These are phyloP conservation scores for Spongia lamella DNA, from an alignment of 37 sponge, comb jelly and placozoan species.

Conservation along the genomic window DNA sequence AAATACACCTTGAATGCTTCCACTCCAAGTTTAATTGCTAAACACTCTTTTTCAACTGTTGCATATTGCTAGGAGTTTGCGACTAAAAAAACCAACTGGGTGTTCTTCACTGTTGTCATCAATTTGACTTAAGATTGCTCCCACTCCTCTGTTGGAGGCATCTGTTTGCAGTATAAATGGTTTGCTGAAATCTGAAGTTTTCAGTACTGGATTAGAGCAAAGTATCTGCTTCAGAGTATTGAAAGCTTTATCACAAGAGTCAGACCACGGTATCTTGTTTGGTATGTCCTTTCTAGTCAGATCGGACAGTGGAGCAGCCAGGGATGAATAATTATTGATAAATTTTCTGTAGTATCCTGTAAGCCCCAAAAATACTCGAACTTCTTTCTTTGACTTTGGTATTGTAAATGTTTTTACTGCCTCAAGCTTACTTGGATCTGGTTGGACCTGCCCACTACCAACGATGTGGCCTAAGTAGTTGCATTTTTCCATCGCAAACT, in stretches of 20 bases:
- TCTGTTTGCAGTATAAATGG: conserved; percentile 44
- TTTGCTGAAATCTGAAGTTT: conserved; percentile 18
- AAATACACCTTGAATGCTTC: conserved; percentile 22
- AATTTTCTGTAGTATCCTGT: conserved; percentile 52
- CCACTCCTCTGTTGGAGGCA: conserved; percentile 50
- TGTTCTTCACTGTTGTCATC: conserved; percentile 38
- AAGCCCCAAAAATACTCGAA: conserved; percentile 42
- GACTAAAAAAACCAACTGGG: conserved; percentile 42
- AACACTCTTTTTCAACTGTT: conserved; percentile 40
- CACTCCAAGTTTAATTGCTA: conserved; percentile 15
- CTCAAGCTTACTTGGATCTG: conserved; percentile 39
- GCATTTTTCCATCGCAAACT: conserved; percentile 37
- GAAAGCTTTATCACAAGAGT: conserved; percentile 20
- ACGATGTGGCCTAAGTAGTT: conserved; percentile 62
- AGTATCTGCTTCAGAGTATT: conserved; percentile 20
- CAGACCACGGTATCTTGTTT: conserved; percentile 20
- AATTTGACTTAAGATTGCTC: conserved; percentile 51
- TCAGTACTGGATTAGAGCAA: conserved; percentile 35
- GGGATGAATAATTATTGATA: conserved; percentile 33
- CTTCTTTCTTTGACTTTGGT: conserved; percentile 41
- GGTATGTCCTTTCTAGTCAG: conserved; percentile 34
- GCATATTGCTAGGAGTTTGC: conserved; percentile 45
- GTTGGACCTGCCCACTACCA: conserved; percentile 31
- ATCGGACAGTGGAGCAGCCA: conserved; percentile 26
- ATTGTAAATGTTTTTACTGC: conserved; percentile 17